Evolutionary conservation across 2,113 vertebrate species (phyloP).

Genomic region (Neodon shergylaensis): DNA sequence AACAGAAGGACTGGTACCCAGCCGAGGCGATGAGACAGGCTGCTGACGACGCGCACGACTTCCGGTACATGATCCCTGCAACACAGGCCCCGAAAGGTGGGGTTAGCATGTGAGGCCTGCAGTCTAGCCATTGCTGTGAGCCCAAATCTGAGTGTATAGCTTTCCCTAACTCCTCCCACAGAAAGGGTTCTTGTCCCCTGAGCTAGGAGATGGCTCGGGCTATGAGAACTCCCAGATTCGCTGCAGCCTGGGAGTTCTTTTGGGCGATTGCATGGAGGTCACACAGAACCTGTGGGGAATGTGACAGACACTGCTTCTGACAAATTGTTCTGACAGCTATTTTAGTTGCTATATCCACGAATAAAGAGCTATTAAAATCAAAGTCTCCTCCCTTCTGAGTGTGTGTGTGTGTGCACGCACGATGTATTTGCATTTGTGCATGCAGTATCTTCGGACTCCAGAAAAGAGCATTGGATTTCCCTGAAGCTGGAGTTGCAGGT

Average conservation of each 20-base stretch:
- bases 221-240: not conserved
- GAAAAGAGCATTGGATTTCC: not conserved
- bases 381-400: not conserved
- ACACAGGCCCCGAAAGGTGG: conserved; percentile 78
- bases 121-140: fast-evolving
- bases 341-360: not conserved
- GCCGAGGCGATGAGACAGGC: conserved; percentile 98
- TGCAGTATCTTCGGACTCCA: not conserved
- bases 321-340: not conserved
- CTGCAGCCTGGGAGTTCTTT: not conserved
- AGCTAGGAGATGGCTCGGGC: not conserved
- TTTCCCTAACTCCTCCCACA: not conserved
- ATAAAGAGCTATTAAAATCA: conserved; percentile 54
- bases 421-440: no score
- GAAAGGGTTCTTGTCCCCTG: not conserved
- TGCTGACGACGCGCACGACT: conserved; percentile 95
- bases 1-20: conserved; percentile 98
- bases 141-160: not conserved
- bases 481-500: not conserved
- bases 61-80: conserved; percentile 96
- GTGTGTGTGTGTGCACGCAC: not conserved
- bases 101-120: not conserved
- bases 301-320: not conserved
- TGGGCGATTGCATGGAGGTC: not conserved
- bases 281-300: not conserved